Evolutionary conservation across 2,113 vertebrate genomes (phyloP).

Genomic region (Podarcis cretensis): DNA sequence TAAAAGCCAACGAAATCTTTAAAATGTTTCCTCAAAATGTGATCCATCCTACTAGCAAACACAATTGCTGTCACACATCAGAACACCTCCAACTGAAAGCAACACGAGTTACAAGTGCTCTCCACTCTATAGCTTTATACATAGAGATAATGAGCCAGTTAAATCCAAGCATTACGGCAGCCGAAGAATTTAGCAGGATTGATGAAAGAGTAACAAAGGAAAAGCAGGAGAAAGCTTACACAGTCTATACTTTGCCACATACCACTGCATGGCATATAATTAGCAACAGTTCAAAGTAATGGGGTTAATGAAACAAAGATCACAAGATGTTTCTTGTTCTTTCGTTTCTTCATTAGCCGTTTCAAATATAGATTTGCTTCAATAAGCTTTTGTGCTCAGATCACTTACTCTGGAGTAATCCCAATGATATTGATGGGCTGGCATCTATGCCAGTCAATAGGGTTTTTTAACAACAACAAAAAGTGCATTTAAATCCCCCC

Average conservation of each 20-base stretch:
- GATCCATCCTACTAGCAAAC: not conserved
- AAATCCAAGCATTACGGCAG: not conserved
- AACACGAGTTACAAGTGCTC: constrained; percentile 1
- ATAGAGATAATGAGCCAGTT: constrained; percentile 21
- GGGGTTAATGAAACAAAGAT: constrained; percentile 51
- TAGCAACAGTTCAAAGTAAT: constrained; percentile 37
- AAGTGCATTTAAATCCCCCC: not conserved
- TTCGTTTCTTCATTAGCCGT: constrained; percentile 31
- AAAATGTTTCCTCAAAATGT: not conserved
- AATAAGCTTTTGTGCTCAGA: constrained; percentile 6
- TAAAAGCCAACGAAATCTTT: constrained; percentile 1
- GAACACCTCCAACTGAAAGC: not conserved
- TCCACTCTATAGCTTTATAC: constrained; percentile 24
- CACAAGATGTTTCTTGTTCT: constrained; percentile 41
- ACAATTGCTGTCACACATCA: not conserved
- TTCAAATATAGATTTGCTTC: constrained; percentile 54
- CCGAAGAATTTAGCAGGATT: constrained; percentile 1
- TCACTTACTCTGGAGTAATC: constrained; percentile 23
- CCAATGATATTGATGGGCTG: not conserved
- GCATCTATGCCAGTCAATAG: not conserved
- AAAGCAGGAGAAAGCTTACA: constrained; percentile 25
- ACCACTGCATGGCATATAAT: not conserved
- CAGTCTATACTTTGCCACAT: constrained; percentile 4
- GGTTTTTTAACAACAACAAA: not conserved
- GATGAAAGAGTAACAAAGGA: constrained; percentile 17